Conservation (phyloP, 2,113 vertebrate genomes). For the Struthio camelus region DNA sequence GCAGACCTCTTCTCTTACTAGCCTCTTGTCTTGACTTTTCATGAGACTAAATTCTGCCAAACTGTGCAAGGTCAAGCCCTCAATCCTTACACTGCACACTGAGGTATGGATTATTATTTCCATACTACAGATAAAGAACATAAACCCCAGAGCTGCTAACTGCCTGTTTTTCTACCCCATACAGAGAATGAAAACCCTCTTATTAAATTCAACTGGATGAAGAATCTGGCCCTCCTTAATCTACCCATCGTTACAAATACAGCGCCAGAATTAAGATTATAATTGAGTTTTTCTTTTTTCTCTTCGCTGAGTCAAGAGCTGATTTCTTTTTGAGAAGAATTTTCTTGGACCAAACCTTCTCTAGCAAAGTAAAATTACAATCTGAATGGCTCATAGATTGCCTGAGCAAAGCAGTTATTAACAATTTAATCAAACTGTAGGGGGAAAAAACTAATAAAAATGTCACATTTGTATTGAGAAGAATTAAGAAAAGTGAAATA, state of each 20-base stretch:
- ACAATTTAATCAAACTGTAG: constrained; percentile 29
- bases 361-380: constrained; percentile 14
- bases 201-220: background rate
- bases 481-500: constrained; percentile 14
- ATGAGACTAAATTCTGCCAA: background rate
- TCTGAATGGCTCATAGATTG: constrained; percentile 1
- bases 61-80: background rate
- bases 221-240: background rate
- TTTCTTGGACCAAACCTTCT: background rate
- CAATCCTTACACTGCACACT: background rate
- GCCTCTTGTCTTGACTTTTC: background rate
- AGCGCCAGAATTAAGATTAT: background rate
- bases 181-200: background rate
- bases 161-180: background rate
- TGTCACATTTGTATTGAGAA: constrained; percentile 17
- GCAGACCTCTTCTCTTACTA: background rate
- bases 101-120: background rate
- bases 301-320: background rate
- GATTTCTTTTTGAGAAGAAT: background rate
- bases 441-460: constrained; percentile 1
- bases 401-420: constrained; percentile 8
- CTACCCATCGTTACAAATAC: background rate
- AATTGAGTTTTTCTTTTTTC: background rate
- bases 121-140: background rate
- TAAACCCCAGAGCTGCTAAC: background rate